Conservation (phyloP, 2,113 vertebrate species). For the Shinisaurus crocodilurus region DNA sequence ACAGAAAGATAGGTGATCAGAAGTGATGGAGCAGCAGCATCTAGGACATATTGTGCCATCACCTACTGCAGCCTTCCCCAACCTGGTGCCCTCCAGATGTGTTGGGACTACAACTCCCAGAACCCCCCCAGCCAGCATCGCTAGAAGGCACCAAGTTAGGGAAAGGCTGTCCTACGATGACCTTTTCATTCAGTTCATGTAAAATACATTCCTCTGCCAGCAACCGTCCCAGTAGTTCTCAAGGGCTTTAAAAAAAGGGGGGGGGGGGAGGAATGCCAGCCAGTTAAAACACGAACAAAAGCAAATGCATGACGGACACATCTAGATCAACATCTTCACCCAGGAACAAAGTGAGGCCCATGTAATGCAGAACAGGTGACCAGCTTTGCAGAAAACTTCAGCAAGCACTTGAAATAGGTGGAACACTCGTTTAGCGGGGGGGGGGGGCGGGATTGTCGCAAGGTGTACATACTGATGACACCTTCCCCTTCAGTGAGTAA, state of each 20-base stretch:
- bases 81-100: background rate
- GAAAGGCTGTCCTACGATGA: too few species aligned
- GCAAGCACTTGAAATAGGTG: background rate
- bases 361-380: background rate
- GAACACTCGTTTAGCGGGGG: background rate
- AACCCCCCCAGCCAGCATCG: background rate
- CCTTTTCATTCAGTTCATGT: too few species aligned
- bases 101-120: background rate
- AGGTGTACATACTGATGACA: background rate
- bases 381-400: too few species aligned
- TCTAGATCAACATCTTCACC: background rate
- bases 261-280: too few species aligned
- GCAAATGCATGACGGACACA: background rate
- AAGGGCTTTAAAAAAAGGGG: too few species aligned
- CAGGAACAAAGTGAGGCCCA: background rate
- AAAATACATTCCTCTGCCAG: too few species aligned
- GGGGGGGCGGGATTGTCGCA: background rate
- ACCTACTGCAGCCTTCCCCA: background rate
- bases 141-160: too few species aligned
- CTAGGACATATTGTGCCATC: background rate
- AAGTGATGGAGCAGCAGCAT: background rate
- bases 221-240: too few species aligned
- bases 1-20: background rate
- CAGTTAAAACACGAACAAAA: background rate
- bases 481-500: background rate